Percentiles rank a stretch among this genome's conserved stretches.
These are phyloP conservation scores for Oxyura jamaicensis DNA, from an alignment of 2,113 vertebrate genomes.

Conservation along the genomic window DNA sequence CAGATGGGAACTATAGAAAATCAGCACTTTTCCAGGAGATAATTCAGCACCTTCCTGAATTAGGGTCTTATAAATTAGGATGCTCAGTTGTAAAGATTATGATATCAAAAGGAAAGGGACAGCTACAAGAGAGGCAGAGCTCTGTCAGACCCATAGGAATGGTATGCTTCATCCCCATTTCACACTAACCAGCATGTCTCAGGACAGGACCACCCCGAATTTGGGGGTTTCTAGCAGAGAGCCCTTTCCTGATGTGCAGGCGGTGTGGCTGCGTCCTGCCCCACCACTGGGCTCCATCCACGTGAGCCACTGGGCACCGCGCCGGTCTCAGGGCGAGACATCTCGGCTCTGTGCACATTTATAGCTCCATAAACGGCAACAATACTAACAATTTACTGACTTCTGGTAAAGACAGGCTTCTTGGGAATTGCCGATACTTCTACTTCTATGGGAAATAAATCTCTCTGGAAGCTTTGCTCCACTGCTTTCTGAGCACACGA, in stretches of 20 bases:
- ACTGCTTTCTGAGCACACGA: conserved; percentile 29
- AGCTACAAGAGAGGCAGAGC: background rate
- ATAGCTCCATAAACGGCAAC: background rate
- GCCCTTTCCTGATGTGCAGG: background rate
- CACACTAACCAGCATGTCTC: background rate
- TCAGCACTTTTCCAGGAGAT: background rate
- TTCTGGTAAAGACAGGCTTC: conserved; percentile 20
- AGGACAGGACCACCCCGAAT: background rate
- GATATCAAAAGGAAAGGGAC: background rate
- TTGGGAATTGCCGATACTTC: conserved; percentile 46
- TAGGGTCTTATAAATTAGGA: background rate
- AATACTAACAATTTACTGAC: conserved; percentile 40
- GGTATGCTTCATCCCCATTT: background rate
- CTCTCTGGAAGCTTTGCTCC: conserved; percentile 40
- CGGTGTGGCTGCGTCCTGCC: background rate
- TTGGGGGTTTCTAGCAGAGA: background rate
- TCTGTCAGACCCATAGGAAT: background rate
- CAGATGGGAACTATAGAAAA: background rate
- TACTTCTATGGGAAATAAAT: conserved; percentile 27
- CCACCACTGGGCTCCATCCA: background rate
- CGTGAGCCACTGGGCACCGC: accelerated
- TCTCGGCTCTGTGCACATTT: background rate
- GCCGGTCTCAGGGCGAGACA: accelerated
- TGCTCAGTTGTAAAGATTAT: background rate
- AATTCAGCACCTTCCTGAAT: background rate